A percentile compares a stretch with the other conserved stretches of the same genome.
Conservation (phyloP, 2,888 invertebrate genomes). For the Amblyteles armatorius region DNA sequence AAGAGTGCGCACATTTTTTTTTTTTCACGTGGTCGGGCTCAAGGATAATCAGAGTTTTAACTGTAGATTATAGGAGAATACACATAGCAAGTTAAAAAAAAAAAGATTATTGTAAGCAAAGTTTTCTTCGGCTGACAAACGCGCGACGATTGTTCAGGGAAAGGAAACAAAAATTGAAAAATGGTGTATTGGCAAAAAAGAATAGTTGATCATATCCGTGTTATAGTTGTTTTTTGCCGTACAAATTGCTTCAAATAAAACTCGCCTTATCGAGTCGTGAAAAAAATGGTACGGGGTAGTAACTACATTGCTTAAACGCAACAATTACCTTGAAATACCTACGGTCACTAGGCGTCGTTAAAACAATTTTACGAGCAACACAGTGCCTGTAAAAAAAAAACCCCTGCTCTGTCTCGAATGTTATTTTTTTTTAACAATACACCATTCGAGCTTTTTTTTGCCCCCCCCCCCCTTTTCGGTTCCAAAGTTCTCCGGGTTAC, state of each 20-base stretch:
- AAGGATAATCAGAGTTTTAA: slow-evolving; percentile 60
- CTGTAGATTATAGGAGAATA: neutral
- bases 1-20: slow-evolving; percentile 32
- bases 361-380: slow-evolving; percentile 13
- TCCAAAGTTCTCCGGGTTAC: slow-evolving; percentile 53
- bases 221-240: neutral
- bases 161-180: neutral
- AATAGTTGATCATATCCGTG: neutral
- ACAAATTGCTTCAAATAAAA: neutral
- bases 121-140: slow-evolving; percentile 8
- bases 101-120: neutral
- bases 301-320: slow-evolving; percentile 58
- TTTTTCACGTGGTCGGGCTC: slow-evolving; percentile 61
- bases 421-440: slow-evolving; percentile 25
- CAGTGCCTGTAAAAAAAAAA: slow-evolving; percentile 13
- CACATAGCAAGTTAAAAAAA: slow-evolving; percentile 30
- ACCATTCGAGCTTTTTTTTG: slow-evolving; percentile 23
- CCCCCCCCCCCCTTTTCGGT: neutral
- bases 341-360: slow-evolving; percentile 8
- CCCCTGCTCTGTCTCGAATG: slow-evolving; percentile 8
- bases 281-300: slow-evolving; percentile 27
- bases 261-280: slow-evolving; percentile 12
- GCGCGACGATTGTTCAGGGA: neutral
- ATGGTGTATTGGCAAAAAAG: slow-evolving; percentile 1
- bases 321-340: slow-evolving; percentile 56